Base-by-base conservation (phyloP, 2,888 invertebrate genomes). In the Leptinotarsa peninsularis region DNA sequence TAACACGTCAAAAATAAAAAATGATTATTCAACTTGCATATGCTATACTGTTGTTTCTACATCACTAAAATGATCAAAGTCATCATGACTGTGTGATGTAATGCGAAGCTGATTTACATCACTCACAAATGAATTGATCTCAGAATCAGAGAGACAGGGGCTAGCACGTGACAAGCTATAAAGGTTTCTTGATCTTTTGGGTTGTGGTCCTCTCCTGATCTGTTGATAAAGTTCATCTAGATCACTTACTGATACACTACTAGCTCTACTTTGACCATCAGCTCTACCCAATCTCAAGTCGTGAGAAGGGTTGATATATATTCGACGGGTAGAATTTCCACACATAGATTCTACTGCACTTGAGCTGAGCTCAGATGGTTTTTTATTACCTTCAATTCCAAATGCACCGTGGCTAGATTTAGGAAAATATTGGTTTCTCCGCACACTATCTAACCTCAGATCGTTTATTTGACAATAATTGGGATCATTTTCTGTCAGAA, bases 171-270 rank as follows among this genome's bases (percentile, higher is more conserved):
- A 74, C n/a, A 78, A 60, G 33, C 73, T 58, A 69, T 79, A 79
- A 70, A 74, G 73, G 49, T 79, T 78, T 18, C 73, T 66, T 54
- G 72, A 33, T 67, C 76, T 66, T 73, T 79, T 75, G n/a, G 78
- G 67, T 63, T 78, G 79, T 67, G 84, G 83, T 21, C 86, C 85
- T 81, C 91, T 89, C 18, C 91, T 90, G 66, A 94, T 93, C 83
- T 93, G 93, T 81, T 93, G 93, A 84, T 94, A 94, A 13, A 94
- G 88, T 84, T 93, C 93, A 83, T 94, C 94, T 69, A 94, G 88
- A 80, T 92, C 92, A 82, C 91, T 92, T 4, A 87, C 87, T 3
- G 87, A 89, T 0, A 90, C 91, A 4, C 91, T 91, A 78, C 91
- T 91, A 76, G 91, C 90, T 1, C 91, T 90, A 82, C 91, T 91